A percentile compares a stretch with the other conserved stretches of the same genome.
Conservation (phyloP, 2,888 invertebrate species). For the Machimus atricapillus region DNA sequence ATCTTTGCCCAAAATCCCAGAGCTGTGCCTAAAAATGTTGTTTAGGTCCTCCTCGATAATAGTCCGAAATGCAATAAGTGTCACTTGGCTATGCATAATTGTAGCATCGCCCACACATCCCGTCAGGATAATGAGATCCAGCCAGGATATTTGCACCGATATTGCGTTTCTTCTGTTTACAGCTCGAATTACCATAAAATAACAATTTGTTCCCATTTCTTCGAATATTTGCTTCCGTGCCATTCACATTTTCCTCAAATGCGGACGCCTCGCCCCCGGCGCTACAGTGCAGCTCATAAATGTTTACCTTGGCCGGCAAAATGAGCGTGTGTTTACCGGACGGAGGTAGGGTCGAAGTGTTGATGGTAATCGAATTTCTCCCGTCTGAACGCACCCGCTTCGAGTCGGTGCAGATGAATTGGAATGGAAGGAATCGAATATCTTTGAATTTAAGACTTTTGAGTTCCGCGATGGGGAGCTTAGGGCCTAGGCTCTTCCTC, state of each 20-base stretch:
- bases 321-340: conserved; percentile 19
- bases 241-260: conserved; percentile 17
- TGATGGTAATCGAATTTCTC: conserved; percentile 35
- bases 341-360: conserved; percentile 10
- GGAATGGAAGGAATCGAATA: neutral
- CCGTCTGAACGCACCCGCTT: neutral
- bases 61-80: conserved; percentile 16
- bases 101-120: neutral
- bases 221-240: conserved; percentile 27
- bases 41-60: neutral
- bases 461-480: neutral
- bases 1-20: neutral
- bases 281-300: neutral
- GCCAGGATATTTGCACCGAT: neutral
- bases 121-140: conserved; percentile 5
- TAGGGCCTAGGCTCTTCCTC: neutral
- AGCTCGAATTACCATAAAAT: conserved; percentile 37
- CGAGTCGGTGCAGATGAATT: neutral
- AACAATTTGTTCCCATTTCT: conserved; percentile 39
- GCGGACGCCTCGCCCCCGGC: conserved; percentile 14
- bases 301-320: conserved; percentile 33
- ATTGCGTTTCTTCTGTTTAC: conserved; percentile 35
- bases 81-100: conserved; percentile 21
- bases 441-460: neutral
- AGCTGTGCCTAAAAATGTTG: neutral